Percentiles rank a stretch among this genome's conserved stretches.
phyloP scores from a whole-genome alignment of 2,888 invertebrate genomes.

The Parnassius apollo region DNA sequence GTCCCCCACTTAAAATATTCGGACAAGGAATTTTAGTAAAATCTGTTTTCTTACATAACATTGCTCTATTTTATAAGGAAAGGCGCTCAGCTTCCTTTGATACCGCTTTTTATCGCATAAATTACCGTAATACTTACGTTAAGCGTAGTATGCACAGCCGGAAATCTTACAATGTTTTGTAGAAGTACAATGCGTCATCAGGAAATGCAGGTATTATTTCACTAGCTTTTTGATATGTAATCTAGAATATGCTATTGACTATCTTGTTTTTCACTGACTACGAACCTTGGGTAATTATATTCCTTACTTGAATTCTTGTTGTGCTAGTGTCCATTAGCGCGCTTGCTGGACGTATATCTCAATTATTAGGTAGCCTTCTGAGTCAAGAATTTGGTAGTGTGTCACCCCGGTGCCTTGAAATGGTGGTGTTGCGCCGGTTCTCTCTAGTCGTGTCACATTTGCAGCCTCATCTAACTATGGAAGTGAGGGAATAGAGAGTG shows the following conservation, averaged over 20 bases:
- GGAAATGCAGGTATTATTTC: conserved; percentile 51
- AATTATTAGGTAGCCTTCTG: too few relatives aligned
- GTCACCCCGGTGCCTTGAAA: too few relatives aligned
- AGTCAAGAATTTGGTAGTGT: too few relatives aligned
- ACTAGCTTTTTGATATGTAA: conserved; percentile 47
- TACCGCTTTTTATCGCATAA: conserved; percentile 26
- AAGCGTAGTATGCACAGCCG: conserved; percentile 16
- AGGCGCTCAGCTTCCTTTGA: conserved; percentile 25
- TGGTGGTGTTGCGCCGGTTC: too few relatives aligned
- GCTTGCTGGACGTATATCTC: too few relatives aligned
- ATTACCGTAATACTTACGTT: conserved; percentile 23
- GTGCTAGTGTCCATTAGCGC: too few relatives aligned
- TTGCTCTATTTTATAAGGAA: conserved; percentile 21
- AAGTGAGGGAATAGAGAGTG: too few relatives aligned
- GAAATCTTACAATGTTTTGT: conserved; percentile 22
- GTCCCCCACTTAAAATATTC: conserved; percentile 4
- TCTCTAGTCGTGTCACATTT: too few relatives aligned
- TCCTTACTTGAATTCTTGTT: too few relatives aligned
- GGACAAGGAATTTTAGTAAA: conserved; percentile 11
- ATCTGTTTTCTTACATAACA: conserved; percentile 21
- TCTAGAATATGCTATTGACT: conserved; percentile 29
- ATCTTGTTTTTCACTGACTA: conserved; percentile 1
- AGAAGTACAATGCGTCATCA: conserved; percentile 31
- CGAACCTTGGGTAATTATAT: not conserved
- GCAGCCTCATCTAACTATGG: too few relatives aligned